Conservation (phyloP, 2,113 vertebrate genomes). For the Pavo muticus region DNA sequence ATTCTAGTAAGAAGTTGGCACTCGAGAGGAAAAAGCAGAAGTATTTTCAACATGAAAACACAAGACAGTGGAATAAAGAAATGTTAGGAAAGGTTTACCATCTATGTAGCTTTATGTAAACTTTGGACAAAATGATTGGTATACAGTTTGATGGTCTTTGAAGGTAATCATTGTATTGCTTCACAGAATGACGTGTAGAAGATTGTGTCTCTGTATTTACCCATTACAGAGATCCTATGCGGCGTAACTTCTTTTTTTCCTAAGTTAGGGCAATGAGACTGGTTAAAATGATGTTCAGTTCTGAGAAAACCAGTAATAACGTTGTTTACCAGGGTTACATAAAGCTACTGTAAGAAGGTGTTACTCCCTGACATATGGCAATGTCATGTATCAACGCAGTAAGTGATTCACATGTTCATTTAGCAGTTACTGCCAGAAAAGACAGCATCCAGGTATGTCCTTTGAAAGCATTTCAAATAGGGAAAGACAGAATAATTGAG, state of each 20-base stretch:
- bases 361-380: conserved; percentile 61
- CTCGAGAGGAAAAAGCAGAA: conserved; percentile 82
- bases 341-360: conserved; percentile 67
- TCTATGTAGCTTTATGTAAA: conserved; percentile 71
- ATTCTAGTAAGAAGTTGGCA: conserved; percentile 92
- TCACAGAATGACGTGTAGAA: conserved; percentile 23
- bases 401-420: conserved; percentile 13
- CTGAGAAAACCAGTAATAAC: background rate
- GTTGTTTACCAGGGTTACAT: conserved; percentile 37
- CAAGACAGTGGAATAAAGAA: conserved; percentile 77
- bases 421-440: conserved; percentile 38
- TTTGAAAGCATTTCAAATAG: conserved; percentile 11
- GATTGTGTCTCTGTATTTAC: conserved; percentile 31
- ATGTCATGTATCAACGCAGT: background rate
- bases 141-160: conserved; percentile 58
- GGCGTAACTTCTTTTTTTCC: background rate
- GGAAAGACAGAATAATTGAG: conserved; percentile 34
- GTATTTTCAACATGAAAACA: conserved; percentile 81
- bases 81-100: conserved; percentile 68
- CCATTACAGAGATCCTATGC: background rate
- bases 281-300: background rate
- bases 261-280: background rate
- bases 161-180: conserved; percentile 63
- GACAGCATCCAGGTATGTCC: background rate
- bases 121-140: conserved; percentile 56